Evolutionary conservation across 2,888 invertebrate genomes (phyloP), one percentile per base, ranked within the genome.

Genomic region (Pollenia angustigena): DNA sequence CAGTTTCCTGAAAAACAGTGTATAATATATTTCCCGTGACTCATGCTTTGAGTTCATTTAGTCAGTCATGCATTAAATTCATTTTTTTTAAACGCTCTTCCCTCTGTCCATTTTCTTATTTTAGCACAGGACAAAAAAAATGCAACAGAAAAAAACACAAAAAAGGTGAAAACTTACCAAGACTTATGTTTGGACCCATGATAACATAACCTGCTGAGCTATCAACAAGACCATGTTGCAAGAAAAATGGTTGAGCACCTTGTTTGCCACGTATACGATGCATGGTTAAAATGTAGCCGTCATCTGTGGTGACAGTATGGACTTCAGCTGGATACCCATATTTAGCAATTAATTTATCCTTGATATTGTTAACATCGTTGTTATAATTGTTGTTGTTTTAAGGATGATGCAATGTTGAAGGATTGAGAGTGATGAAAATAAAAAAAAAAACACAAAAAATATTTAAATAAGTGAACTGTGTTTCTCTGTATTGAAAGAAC

Each of bases 281-380:
- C 93, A 97, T 91, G 84, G 95, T 94, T 88, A 98, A 94, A 42
- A 97, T 95, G 91, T 97, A 98, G 1, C 97, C 97, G 94, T 98
- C 98, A 50, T 94, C 92, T 0, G 98, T 98, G 66, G 94, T 94
- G 32, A 96, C 95, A 14, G 91, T 91, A 91, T 97, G 95, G 54
- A 94, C 94, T 93, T 97, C 96, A 44, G 95, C 92, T 11, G 94
- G 94, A 91, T 96, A 97, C 10, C 95, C 94, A 90, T 96, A 95
- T 89, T 95, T 95, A 79, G 92, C 92, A 44, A 96, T 94, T 80
- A 96, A 92, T 89, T 95, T 92, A 90, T 93, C 92, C 93, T 86
- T 86, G 56, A 81, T 54, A 68, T 48, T 69, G 69, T 60, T 66
- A 12, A 23, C 14, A 23, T 78, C 56, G 44, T 56, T 54, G 40